Evolutionary conservation across 30 jellyfish, hydroid and myxozoan species (phyloP).

Genomic region (Mastigias papua): DNA sequence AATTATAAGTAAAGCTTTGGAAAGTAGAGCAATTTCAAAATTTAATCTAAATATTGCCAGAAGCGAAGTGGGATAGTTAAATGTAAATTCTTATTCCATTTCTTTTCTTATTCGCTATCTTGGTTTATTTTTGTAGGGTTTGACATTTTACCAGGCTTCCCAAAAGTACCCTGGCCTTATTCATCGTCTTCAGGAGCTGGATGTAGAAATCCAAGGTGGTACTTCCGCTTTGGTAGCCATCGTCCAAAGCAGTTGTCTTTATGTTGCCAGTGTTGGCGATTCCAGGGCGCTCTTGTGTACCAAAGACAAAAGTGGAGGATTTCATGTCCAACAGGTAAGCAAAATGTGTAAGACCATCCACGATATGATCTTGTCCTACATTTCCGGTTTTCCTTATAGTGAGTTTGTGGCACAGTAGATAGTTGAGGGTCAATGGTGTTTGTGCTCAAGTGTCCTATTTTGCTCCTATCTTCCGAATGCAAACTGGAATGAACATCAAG

Average conservation of each 20-base stretch:
- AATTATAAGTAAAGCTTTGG: no score
- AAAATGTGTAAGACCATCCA: no score
- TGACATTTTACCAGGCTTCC: constrained; percentile 67
- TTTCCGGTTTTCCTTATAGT: no score
- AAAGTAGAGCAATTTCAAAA: no score
- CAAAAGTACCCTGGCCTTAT: constrained; percentile 85
- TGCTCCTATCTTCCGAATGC: no score
- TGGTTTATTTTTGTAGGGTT: constrained; percentile 38
- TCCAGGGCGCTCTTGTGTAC: constrained; percentile 90
- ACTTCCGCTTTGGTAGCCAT: constrained; percentile 86
- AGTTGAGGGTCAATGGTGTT: no score
- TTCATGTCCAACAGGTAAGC: constrained; percentile 86
- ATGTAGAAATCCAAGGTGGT: constrained; percentile 88
- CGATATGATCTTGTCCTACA: no score
- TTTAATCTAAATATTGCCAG: no score
- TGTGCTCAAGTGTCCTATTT: no score
- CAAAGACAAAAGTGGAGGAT: constrained; percentile 60
- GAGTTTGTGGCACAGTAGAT: no score
- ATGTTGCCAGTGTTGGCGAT: constrained; percentile 92
- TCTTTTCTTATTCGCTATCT: neutral
- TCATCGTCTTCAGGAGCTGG: constrained; percentile 82
- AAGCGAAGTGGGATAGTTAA: no score
- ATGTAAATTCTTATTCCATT: neutral
- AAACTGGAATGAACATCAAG: no score
- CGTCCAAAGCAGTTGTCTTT: constrained; percentile 64